Conservation (phyloP, 2,888 invertebrate species). For the Belgica antarctica region DNA sequence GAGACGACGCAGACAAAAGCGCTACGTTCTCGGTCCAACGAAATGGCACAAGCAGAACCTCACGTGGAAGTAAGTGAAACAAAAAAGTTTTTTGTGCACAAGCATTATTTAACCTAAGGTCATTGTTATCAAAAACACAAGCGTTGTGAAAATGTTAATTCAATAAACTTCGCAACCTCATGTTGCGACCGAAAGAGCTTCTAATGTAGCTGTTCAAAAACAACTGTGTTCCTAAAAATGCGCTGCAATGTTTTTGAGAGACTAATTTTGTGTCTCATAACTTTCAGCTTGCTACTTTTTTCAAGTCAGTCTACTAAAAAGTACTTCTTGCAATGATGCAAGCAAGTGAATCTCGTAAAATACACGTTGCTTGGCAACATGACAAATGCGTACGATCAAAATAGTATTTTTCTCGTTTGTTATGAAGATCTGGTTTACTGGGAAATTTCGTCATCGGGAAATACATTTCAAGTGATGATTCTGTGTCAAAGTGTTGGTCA, state of each 20-base stretch:
- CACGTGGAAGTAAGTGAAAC: slow-evolving; percentile 21
- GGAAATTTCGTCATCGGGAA: slow-evolving; percentile 15
- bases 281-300: too few species aligned
- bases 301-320: too few species aligned
- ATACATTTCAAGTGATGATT: too few species aligned
- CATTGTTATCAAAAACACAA: slow-evolving; percentile 8
- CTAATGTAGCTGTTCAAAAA: too few species aligned
- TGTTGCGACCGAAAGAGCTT: neutral
- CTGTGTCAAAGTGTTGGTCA: too few species aligned
- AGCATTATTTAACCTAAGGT: neutral
- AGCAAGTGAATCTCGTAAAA: too few species aligned
- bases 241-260: too few species aligned
- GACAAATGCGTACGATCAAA: neutral
- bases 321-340: too few species aligned
- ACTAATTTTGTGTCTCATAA: too few species aligned
- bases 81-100: neutral
- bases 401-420: neutral
- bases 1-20: slow-evolving; percentile 5
- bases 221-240: too few species aligned
- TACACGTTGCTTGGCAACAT: neutral
- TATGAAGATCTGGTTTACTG: too few species aligned
- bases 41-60: slow-evolving; percentile 14
- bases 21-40: neutral
- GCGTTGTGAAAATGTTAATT: slow-evolving; percentile 6
- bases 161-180: neutral